These are phyloP conservation scores for Percopsis transmontana DNA, from an alignment of 2,113 vertebrate species.

Conservation along the genomic window DNA sequence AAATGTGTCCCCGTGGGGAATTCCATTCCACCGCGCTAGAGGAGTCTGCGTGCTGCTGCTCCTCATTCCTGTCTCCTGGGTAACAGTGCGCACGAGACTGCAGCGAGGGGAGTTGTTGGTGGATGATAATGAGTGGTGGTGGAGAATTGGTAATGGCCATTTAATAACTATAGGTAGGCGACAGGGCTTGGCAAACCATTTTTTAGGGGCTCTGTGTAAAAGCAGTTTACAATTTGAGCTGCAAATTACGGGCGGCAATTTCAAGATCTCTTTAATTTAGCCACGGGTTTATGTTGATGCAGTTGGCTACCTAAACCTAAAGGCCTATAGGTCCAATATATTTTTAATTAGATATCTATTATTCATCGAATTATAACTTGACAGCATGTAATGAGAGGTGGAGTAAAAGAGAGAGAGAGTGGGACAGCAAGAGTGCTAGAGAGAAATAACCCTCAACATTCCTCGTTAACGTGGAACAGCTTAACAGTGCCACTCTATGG, in stretches of 20 bases:
- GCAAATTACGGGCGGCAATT: no score
- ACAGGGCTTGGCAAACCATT: neutral
- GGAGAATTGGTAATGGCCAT: neutral
- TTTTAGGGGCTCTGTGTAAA: neutral
- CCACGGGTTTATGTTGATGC: no score
- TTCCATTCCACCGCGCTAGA: slow-evolving; percentile 82
- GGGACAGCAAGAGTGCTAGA: neutral
- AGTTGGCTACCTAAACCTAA: no score
- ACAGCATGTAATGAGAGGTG: neutral
- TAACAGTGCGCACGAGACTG: slow-evolving; percentile 76
- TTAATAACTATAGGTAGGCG: neutral
- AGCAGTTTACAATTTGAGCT: neutral
- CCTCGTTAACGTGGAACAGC: neutral
- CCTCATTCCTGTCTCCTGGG: slow-evolving; percentile 87
- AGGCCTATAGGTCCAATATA: neutral
- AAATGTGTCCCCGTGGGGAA: slow-evolving; percentile 85
- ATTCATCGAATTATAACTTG: neutral
- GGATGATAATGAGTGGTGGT: neutral
- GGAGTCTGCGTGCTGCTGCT: slow-evolving; percentile 93
- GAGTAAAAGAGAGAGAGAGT: neutral
- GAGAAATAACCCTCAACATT: neutral
- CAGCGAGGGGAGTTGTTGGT: slow-evolving; percentile 34
- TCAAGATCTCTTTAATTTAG: no score
- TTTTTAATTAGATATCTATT: neutral
- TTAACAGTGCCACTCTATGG: slow-evolving; percentile 51